These are phyloP conservation scores for Coptodon rendalli DNA, from an alignment of 2,113 vertebrate species.

Conservation along the genomic window DNA sequence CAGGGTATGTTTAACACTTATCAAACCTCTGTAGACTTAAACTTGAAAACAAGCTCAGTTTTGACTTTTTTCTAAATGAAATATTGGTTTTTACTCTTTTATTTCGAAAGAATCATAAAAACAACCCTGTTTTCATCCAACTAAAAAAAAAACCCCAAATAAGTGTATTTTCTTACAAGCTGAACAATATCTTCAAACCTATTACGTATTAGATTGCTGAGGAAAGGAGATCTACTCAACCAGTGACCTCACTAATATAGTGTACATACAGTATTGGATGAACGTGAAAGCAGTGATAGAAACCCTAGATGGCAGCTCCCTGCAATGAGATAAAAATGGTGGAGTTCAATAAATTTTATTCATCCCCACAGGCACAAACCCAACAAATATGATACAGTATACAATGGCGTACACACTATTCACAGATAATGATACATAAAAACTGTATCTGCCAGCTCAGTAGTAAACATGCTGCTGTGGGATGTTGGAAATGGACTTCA, in stretches of 20 bases:
- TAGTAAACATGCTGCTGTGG: not conserved
- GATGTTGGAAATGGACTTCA: not conserved
- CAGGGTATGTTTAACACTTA: not conserved
- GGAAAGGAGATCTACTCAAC: not conserved
- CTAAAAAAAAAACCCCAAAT: not conserved
- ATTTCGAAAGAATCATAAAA: not conserved
- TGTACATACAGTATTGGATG: not conserved
- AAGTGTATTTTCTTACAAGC: not conserved
- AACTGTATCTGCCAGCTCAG: not conserved
- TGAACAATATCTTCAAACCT: not conserved
- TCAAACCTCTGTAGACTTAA: not conserved
- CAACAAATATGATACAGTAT: not conserved
- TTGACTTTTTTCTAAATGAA: not conserved
- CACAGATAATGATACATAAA: not conserved
- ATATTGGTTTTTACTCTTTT: not conserved
- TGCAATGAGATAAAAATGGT: not conserved
- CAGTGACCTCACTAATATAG: not conserved
- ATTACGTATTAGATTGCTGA: not conserved
- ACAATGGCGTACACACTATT: not conserved
- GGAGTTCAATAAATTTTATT: conserved; percentile 12
- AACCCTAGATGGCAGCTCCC: not conserved
- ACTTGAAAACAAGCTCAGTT: fast-evolving
- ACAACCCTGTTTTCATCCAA: not conserved
- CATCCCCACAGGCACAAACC: not conserved
- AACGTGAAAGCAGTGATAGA: not conserved